These are phyloP conservation scores for Cryptus viduatorius DNA, from an alignment of 2,888 invertebrate genomes.

Conservation along the genomic window DNA sequence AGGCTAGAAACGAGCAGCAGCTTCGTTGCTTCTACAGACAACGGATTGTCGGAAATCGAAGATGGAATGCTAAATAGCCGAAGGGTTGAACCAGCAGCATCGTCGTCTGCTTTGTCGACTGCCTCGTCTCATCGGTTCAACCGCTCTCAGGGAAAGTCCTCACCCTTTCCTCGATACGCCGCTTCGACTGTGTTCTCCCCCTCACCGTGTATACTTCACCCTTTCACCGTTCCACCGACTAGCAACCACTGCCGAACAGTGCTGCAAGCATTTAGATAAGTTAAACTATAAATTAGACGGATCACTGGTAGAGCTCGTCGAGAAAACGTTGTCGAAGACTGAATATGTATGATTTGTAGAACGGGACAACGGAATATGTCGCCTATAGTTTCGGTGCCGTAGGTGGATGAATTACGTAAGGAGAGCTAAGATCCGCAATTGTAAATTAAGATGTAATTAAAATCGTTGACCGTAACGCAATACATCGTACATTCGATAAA, in stretches of 20 bases:
- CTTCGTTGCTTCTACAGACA: conserved; percentile 42
- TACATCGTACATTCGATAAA: too few relatives aligned
- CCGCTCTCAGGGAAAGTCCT: conserved; percentile 41
- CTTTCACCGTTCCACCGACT: conserved; percentile 69
- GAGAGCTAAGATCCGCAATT: too few relatives aligned
- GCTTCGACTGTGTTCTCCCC: conserved; percentile 42
- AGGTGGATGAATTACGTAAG: too few relatives aligned
- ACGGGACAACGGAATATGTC: conserved; percentile 70
- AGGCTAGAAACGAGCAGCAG: conserved; percentile 20
- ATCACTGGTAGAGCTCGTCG: conserved; percentile 83
- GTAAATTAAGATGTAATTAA: too few relatives aligned
- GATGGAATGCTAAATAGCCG: conserved; percentile 84
- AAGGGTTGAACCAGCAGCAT: conserved; percentile 80
- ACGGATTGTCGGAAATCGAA: conserved; percentile 81
- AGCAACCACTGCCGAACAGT: conserved; percentile 74
- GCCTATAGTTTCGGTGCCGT: too few relatives aligned
- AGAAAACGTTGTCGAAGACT: conserved; percentile 82
- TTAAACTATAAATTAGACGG: conserved; percentile 85
- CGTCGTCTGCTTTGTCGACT: conserved; percentile 63
- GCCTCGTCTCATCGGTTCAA: conserved; percentile 58
- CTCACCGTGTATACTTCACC: conserved; percentile 45
- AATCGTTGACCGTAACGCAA: too few relatives aligned
- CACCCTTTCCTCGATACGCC: conserved; percentile 33
- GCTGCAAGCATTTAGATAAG: conserved; percentile 84
- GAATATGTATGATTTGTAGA: conserved; percentile 84